phyloP scores from a whole-genome alignment of 1,140 invertebrate species.

The Plectus sambesii region DNA sequence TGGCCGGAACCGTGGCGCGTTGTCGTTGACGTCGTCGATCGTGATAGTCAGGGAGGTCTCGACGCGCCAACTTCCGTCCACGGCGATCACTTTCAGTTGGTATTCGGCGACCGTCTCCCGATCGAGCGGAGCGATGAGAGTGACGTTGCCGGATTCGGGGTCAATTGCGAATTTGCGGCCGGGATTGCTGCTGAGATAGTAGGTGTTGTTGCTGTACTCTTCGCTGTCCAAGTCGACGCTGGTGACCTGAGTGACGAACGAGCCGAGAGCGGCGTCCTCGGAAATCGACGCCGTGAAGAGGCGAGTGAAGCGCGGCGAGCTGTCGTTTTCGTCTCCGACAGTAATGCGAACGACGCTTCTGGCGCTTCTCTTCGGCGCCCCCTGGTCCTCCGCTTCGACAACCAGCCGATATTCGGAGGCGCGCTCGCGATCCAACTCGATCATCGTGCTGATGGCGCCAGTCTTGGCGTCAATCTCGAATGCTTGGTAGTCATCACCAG shows the following conservation, averaged over 20 bases:
- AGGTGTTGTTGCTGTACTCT: slow-evolving; percentile 73
- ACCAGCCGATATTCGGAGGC: slow-evolving; percentile 67
- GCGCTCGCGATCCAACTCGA: slow-evolving; percentile 71
- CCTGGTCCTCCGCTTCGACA: slow-evolving; percentile 74
- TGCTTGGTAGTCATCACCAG: slow-evolving; percentile 45
- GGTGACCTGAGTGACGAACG: slow-evolving; percentile 80
- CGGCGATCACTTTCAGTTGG: slow-evolving; percentile 68
- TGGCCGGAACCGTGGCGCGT: slow-evolving; percentile 72
- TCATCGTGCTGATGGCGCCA: slow-evolving; percentile 72
- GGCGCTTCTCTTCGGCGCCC: slow-evolving; percentile 64
- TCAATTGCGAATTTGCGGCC: slow-evolving; percentile 78
- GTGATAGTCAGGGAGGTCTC: slow-evolving; percentile 79
- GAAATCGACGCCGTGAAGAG: slow-evolving; percentile 86
- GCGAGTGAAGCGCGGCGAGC: slow-evolving; percentile 77
- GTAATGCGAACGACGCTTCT: slow-evolving; percentile 70
- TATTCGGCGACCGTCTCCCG: slow-evolving; percentile 81
- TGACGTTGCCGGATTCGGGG: slow-evolving; percentile 73
- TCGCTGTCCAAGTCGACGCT: slow-evolving; percentile 69
- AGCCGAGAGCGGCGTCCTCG: slow-evolving; percentile 78
- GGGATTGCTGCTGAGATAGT: slow-evolving; percentile 74
- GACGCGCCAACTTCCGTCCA: slow-evolving; percentile 73
- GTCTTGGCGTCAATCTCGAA: slow-evolving; percentile 68
- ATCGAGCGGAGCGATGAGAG: slow-evolving; percentile 67
- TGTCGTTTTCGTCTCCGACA: slow-evolving; percentile 86
- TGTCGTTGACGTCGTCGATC: slow-evolving; percentile 84